Evolutionary conservation across 1,140 invertebrate species (phyloP), one percentile per base, ranked within the genome.

Genomic region (Thrips palmi): DNA sequence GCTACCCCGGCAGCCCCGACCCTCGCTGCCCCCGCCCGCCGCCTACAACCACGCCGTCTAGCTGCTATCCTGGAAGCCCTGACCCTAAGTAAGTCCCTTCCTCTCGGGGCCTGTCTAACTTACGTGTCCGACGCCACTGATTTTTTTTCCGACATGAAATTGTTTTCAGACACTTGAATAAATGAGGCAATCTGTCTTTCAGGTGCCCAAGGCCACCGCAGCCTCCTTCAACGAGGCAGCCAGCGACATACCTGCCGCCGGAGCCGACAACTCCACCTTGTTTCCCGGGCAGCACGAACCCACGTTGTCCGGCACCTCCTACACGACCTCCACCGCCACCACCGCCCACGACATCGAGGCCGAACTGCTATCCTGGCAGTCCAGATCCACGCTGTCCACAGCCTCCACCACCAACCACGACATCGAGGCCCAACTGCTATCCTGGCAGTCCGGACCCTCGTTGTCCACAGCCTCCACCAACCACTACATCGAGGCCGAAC

Each of bases 331-430:
- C 45, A 3, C 43, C 47, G n/a, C 39, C 47, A 10, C 27, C 47
- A 8, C 41, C 41, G 7, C 49, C 6, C 15, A 42, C 4, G 44
- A 45, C 5, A 46, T 47, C 49, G 33, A 41, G 48, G 35, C 54
- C 50, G 2, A 17, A 33, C 6, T 56, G 59, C 43, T 62, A 49
- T 42, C 59, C 53, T 5, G 62, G 61, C 1, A 55, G 50, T 5
- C 52, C 42, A 2, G 61, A 66, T 46, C 61, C 58, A 11, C 47
- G 52, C 10, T 65, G 61, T 19, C 50, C 51, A 3, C 46, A 49
- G 37, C 49, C 49, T 20, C 51, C 54, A 25, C 46, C 47, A 17
- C 47, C 48, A 34, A 32, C 24, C n/a, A n/a, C 32, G 28, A 37
- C 41, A 24, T 37, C 48, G 45, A 33, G 47, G 18, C 53, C 52